Conservation (phyloP, 2,113 vertebrate species). For the Struthidea cinerea region DNA sequence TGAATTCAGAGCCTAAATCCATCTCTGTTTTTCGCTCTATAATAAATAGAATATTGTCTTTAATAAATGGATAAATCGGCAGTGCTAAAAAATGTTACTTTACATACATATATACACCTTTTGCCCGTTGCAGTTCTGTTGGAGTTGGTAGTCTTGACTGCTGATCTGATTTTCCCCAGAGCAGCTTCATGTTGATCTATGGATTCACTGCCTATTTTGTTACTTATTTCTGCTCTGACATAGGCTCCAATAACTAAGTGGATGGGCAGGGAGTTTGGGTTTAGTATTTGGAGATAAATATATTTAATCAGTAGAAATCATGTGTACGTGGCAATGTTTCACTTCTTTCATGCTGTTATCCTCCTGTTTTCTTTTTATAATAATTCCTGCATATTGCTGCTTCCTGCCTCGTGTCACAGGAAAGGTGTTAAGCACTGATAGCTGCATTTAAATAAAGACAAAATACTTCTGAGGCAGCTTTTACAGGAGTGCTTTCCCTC, state of each 20-base stretch:
- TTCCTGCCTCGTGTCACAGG: background rate
- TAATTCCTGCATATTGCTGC: background rate
- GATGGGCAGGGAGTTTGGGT: background rate
- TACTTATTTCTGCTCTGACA: background rate
- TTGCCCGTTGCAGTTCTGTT: background rate
- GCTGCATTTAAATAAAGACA: background rate
- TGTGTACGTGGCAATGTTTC: fast-evolving
- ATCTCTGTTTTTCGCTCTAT: fast-evolving
- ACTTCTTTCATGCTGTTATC: background rate
- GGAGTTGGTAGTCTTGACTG: background rate
- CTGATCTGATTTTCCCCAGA: background rate
- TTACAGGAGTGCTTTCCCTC: background rate
- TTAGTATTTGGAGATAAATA: background rate
- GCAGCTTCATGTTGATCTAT: background rate
- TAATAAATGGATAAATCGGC: background rate
- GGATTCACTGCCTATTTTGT: background rate
- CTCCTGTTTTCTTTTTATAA: background rate
- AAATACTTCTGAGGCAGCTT: background rate
- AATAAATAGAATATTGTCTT: background rate
- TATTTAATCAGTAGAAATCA: background rate
- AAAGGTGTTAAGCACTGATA: background rate
- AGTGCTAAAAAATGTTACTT: background rate
- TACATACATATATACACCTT: background rate
- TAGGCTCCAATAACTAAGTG: fast-evolving
- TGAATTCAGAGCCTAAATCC: background rate